Evolutionary conservation across 1,140 invertebrate species (phyloP).

Genomic region (Drosophila jambulina): DNA sequence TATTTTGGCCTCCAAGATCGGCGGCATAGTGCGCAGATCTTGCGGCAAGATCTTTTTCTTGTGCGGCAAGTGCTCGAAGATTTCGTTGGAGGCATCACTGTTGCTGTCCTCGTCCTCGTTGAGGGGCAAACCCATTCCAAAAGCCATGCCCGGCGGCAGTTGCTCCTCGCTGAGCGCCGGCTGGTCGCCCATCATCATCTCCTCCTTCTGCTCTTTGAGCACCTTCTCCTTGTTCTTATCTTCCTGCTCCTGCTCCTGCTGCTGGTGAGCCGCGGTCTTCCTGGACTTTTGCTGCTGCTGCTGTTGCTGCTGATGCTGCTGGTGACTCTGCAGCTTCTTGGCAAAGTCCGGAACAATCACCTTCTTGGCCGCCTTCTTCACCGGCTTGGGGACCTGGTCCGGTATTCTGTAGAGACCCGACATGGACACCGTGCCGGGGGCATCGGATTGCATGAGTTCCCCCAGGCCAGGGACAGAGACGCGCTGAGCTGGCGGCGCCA

Average conservation of each 20-base stretch:
- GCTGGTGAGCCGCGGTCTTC: slow-evolving; percentile 13
- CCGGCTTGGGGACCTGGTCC: slow-evolving; percentile 73
- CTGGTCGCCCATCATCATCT: slow-evolving; percentile 84
- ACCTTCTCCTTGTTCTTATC: not conserved
- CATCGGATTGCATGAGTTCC: slow-evolving; percentile 74
- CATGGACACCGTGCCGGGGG: slow-evolving; percentile 33
- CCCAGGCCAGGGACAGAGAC: slow-evolving; percentile 56
- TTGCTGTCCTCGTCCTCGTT: slow-evolving; percentile 52
- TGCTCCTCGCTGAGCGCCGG: slow-evolving; percentile 66
- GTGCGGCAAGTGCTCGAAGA: slow-evolving; percentile 76
- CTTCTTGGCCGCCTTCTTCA: slow-evolving; percentile 79
- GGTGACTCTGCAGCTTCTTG: slow-evolving; percentile 49
- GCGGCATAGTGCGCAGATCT: slow-evolving; percentile 68
- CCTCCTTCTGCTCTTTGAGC: slow-evolving; percentile 41
- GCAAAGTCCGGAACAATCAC: slow-evolving; percentile 49
- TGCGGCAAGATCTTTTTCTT: slow-evolving; percentile 74
- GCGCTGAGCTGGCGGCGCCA: slow-evolving; percentile 8
- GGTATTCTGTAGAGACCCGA: slow-evolving; percentile 55
- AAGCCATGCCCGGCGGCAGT: slow-evolving; percentile 24
- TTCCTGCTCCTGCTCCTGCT: slow-evolving; percentile 36
- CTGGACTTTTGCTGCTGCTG: slow-evolving; percentile 26
- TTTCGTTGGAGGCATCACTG: slow-evolving; percentile 74
- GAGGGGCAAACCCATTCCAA: not conserved
- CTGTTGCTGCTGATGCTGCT: slow-evolving; percentile 37
- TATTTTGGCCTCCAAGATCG: slow-evolving; percentile 43